Evolutionary conservation across 2,888 invertebrate genomes (phyloP), one percentile per base, ranked within the genome.

Genomic region (Tetheella fluctuosa): DNA sequence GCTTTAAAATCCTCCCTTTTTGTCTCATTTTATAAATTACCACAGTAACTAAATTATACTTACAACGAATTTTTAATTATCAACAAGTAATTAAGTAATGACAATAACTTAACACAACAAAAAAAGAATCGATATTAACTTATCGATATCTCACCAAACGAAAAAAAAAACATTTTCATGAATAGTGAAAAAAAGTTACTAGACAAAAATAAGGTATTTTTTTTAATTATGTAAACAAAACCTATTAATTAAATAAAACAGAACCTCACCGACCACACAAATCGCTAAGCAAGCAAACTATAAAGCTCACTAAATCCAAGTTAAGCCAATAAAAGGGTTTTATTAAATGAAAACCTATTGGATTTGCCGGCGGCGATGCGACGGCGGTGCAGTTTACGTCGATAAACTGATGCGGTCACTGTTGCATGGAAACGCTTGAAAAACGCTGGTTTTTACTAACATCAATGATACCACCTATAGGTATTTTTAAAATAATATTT

Each of bases 291-390:
- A 71, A 67, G 67, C 60, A 63, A 65, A 66, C 69, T 68, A 73
- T 74, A 79, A 76, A 85, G 78, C 79, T 80, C 79, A 69, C 80
- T 83, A 88, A 92, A 89, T 89, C 91, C 86, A 70, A 84, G 84
- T 84, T 91, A 91, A 92, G 88, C 91, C 91, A 90, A 91, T 91
- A 90, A 92, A 91, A 84, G 90, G 91, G 85, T 88, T 90, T 84
- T 86, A 87, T 88, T 88, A 88, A 90, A 90, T 88, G 89, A 87
- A 91, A 90, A 89, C 89, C 90, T 91, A 91, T 88, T 86, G 90
- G 89, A 85, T 89, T 88, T 83, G 83, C 85, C 76, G 81, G 64
- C 77, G 84, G 79, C 80, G 75, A 69, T 74, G 78, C 30, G 76
- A 68, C 74, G 78, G 76, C 82, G 64, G 81, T 84, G 89, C 86